Percentiles rank a stretch among this genome's conserved stretches.
phyloP scores from a whole-genome alignment of 2,888 invertebrate genomes.

The Heliconius sara region DNA sequence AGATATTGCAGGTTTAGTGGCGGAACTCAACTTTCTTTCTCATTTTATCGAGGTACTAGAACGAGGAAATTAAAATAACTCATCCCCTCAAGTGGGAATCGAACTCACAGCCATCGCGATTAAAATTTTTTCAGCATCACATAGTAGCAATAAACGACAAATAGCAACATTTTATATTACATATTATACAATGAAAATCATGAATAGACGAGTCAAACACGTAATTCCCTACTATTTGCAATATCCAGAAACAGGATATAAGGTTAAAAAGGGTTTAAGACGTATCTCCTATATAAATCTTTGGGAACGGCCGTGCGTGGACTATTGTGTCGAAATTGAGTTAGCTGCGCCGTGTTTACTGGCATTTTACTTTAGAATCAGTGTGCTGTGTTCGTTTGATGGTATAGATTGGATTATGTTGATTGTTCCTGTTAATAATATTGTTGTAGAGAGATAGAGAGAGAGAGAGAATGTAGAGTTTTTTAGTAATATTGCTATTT shows the following conservation, averaged over 20 bases:
- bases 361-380: conserved; percentile 36
- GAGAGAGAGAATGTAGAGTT: background rate
- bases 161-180: background rate
- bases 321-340: conserved; percentile 49
- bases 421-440: background rate
- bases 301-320: conserved; percentile 59
- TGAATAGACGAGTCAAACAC: conserved; percentile 7
- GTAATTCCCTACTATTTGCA: conserved; percentile 18
- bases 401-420: background rate
- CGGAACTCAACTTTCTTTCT: background rate
- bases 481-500: background rate
- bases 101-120: background rate
- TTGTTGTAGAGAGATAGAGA: background rate
- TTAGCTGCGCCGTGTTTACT: conserved; percentile 48
- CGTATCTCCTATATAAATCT: conserved; percentile 58
- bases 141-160: background rate
- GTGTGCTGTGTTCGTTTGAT: conserved; percentile 9
- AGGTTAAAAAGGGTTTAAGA: conserved; percentile 66
- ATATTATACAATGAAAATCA: background rate
- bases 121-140: background rate
- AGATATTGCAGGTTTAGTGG: too few relatives aligned
- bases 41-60: background rate
- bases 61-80: background rate
- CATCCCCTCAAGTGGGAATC: background rate
- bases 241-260: conserved; percentile 32